Evolutionary conservation across 2,797 vertebrate genomes (phyloP).

Genomic region (Pseudochirops cupreus): DNA sequence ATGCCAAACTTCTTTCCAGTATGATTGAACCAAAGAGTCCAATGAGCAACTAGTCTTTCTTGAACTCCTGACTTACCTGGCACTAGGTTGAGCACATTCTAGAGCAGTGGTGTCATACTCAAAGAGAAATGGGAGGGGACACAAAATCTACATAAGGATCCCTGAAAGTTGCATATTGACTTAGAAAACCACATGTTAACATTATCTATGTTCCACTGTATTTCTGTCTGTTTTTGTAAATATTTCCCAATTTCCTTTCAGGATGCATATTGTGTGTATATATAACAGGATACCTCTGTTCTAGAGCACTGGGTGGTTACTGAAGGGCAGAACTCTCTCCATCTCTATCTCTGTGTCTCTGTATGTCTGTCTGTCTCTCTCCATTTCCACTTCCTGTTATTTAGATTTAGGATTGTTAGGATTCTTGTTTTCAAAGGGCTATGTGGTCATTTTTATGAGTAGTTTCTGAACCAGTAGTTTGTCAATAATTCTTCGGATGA

Average conservation of each 20-base stretch:
- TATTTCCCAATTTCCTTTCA: not conserved
- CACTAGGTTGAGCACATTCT: not conserved
- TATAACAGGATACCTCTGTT: not conserved
- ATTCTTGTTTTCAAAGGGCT: constrained; percentile 50
- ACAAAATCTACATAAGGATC: not conserved
- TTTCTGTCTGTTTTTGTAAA: not conserved
- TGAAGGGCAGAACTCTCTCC: not conserved
- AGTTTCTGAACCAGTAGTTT: constrained; percentile 29
- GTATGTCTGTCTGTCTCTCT: not conserved
- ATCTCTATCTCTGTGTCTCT: not conserved
- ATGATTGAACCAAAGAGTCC: not conserved
- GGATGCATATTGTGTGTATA: not conserved
- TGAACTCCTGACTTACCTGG: not conserved
- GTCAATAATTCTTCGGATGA: constrained; percentile 38
- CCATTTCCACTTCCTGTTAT: constrained; percentile 61
- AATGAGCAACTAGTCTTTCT: not conserved
- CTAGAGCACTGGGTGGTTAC: not conserved
- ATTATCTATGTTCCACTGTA: not conserved
- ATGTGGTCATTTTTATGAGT: not conserved
- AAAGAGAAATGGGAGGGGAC: not conserved
- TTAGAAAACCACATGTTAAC: not conserved
- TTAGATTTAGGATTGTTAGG: constrained; percentile 23
- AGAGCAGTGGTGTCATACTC: not conserved
- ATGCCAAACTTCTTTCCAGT: not conserved
- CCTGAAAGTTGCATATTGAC: not conserved